Percentiles rank a stretch among this genome's conserved stretches.
Conservation (phyloP, 1,140 invertebrate species). For the Drosophila rufa region DNA sequence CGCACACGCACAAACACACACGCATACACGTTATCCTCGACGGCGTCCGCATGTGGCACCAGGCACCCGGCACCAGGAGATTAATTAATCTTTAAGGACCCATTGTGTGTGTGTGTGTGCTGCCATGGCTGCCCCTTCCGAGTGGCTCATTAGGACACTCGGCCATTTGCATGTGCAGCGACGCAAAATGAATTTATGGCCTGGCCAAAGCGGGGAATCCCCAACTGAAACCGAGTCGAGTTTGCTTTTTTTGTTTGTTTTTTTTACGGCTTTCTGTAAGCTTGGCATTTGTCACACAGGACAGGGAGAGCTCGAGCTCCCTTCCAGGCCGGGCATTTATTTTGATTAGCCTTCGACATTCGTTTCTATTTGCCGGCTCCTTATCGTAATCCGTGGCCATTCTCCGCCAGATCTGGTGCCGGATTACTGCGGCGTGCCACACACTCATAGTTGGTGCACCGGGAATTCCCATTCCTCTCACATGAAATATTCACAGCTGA, state of each 20-base stretch:
- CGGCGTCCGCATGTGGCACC: conserved; percentile 76
- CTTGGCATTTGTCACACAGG: conserved; percentile 50
- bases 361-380: conserved; percentile 80
- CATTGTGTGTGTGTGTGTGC: conserved; percentile 67
- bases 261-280: conserved; percentile 7
- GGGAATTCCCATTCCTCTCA: conserved; percentile 26
- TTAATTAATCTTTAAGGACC: conserved; percentile 85
- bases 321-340: conserved; percentile 64
- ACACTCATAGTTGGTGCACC: conserved; percentile 3
- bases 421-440: conserved; percentile 47
- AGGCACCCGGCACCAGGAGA: conserved; percentile 72
- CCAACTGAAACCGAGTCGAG: background rate
- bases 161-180: conserved; percentile 73
- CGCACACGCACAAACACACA: conserved; percentile 17
- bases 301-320: too few species aligned
- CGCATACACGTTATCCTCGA: conserved; percentile 29
- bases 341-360: conserved; percentile 83
- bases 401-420: background rate
- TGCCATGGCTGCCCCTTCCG: conserved; percentile 10
- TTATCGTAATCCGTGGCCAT: conserved; percentile 68
- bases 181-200: conserved; percentile 72
- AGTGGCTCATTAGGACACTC: conserved; percentile 53
- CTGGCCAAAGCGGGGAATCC: conserved; percentile 4
- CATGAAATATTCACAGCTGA: conserved; percentile 76
- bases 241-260: background rate